Evolutionary conservation across 2,888 invertebrate species (phyloP).

Genomic region (Cosmorhoe ocellata): DNA sequence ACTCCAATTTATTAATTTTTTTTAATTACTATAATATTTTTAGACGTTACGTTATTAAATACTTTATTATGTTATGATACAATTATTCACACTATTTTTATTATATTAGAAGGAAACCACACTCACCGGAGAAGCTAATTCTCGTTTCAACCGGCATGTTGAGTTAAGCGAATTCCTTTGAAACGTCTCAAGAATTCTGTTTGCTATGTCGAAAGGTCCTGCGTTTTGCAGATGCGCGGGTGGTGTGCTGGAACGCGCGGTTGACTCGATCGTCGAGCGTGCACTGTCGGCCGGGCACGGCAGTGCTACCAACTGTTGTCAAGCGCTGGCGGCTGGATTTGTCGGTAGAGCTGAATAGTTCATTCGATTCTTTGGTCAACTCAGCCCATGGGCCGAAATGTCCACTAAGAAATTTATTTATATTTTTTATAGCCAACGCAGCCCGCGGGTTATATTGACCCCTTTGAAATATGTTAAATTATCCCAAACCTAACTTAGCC

Average conservation of each 20-base stretch:
- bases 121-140: slow-evolving; percentile 80
- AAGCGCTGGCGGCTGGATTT: slow-evolving; percentile 3
- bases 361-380: no score
- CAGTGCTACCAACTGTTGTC: slow-evolving; percentile 14
- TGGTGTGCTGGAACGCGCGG: slow-evolving; percentile 54
- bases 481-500: no score
- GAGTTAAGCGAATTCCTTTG: slow-evolving; percentile 27
- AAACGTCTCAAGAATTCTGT: slow-evolving; percentile 28
- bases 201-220: slow-evolving; percentile 40
- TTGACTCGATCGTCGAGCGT: slow-evolving; percentile 60
- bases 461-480: no score
- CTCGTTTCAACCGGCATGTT: slow-evolving; percentile 78
- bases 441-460: no score
- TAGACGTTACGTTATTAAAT: no score
- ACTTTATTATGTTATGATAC: background rate
- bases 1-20: no score
- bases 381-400: no score
- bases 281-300: slow-evolving; percentile 58
- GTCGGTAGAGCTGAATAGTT: background rate
- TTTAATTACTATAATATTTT: no score
- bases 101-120: background rate
- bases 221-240: slow-evolving; percentile 54
- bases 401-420: no score
- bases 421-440: no score
- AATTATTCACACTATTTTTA: background rate